Evolutionary conservation across 2,113 vertebrate species (phyloP).

Genomic region (Osmerus eperlanus): DNA sequence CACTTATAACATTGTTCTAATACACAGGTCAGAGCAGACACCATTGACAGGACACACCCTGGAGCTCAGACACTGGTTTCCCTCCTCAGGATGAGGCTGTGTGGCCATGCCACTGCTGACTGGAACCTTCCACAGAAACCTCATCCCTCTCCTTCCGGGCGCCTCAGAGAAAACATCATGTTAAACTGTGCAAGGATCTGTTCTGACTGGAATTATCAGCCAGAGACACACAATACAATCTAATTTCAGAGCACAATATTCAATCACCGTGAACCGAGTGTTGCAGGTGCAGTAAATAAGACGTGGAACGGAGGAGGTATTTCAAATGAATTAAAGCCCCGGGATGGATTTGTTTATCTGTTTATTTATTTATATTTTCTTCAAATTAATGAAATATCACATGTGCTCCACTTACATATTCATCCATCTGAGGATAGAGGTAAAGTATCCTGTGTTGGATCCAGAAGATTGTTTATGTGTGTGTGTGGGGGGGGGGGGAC

Average conservation of each 20-base stretch:
- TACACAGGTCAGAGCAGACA: too few species aligned
- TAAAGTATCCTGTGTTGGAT: constrained; percentile 68
- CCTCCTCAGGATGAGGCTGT: constrained; percentile 49
- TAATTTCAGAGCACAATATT: constrained; percentile 67
- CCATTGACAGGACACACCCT: too few species aligned
- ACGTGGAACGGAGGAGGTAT: constrained; percentile 53
- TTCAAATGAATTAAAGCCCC: constrained; percentile 61
- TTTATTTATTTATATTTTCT: constrained; percentile 35
- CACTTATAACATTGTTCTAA: too few species aligned
- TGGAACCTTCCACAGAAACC: constrained; percentile 61
- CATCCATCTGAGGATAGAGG: constrained; percentile 53
- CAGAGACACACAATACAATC: constrained; percentile 69
- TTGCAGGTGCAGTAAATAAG: constrained; percentile 63
- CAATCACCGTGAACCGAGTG: constrained; percentile 63
- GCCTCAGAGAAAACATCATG: constrained; percentile 55
- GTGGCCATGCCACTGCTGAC: constrained; percentile 51
- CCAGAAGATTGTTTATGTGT: constrained; percentile 54
- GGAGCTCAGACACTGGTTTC: too few species aligned
- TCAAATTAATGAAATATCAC: constrained; percentile 66
- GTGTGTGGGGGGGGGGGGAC: constrained; percentile 49
- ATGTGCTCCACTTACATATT: constrained; percentile 54
- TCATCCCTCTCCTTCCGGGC: constrained; percentile 57
- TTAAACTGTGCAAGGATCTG: constrained; percentile 60
- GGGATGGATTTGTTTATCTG: constrained; percentile 52
- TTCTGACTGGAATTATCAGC: constrained; percentile 73